phyloP scores from a whole-genome alignment of 2,888 invertebrate species.

The Drosophila tanythrix region DNA sequence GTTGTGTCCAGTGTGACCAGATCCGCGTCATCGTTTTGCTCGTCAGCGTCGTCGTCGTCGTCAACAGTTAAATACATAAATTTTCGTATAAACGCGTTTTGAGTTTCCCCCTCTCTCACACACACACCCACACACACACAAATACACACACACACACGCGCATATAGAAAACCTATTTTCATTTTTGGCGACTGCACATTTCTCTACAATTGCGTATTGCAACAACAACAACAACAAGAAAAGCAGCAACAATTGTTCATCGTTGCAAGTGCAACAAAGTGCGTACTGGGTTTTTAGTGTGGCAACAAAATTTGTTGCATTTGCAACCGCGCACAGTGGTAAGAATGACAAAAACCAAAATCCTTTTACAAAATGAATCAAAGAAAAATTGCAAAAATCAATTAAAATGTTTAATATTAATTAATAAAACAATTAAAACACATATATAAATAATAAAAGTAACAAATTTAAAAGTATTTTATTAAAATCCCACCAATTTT shows the following conservation, averaged over 20 bases:
- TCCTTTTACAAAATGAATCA: neutral
- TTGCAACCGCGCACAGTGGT: constrained; percentile 30
- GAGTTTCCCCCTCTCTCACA: constrained; percentile 29
- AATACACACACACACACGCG: neutral
- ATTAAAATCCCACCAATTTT: neutral
- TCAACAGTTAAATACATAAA: constrained; percentile 81
- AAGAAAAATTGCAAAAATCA: neutral
- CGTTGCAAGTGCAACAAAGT: constrained; percentile 48
- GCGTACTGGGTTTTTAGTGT: constrained; percentile 39
- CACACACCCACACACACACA: neutral
- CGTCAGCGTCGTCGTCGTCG: constrained; percentile 61
- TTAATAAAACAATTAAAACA: neutral
- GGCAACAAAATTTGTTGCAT: constrained; percentile 44
- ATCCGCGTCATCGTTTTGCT: constrained; percentile 73
- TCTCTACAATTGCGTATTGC: constrained; percentile 40
- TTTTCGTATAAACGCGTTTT: constrained; percentile 80
- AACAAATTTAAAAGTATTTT: neutral
- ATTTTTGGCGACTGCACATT: constrained; percentile 33
- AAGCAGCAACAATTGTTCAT: neutral
- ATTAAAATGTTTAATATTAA: too few relatives aligned
- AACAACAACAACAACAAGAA: constrained; percentile 15
- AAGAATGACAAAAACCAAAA: neutral
- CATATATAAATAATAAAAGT: too few relatives aligned
- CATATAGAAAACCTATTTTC: constrained; percentile 35
- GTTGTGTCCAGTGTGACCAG: constrained; percentile 42